Percentiles rank a stretch among this genome's conserved stretches.
These are phyloP conservation scores for Lepidochitona cinerea DNA, from an alignment of 2,888 invertebrate species.

Conservation along the genomic window DNA sequence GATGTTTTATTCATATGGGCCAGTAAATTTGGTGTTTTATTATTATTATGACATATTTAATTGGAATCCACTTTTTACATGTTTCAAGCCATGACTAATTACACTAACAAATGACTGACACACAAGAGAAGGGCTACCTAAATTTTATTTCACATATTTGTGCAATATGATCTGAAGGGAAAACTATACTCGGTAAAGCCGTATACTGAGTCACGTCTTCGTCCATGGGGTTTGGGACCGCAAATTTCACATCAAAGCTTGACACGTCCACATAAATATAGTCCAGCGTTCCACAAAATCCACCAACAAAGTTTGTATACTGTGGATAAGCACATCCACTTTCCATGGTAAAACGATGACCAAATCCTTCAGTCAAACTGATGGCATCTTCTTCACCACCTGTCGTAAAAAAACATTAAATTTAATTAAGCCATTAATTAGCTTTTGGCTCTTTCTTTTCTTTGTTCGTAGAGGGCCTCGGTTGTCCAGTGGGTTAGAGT, in stretches of 20 bases:
- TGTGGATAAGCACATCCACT: constrained; percentile 89
- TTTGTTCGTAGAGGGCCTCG: no score
- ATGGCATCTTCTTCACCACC: constrained; percentile 76
- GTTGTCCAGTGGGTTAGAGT: no score
- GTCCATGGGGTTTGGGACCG: constrained; percentile 84
- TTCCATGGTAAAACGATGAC: constrained; percentile 77
- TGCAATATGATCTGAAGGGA: constrained; percentile 95
- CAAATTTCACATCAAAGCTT: constrained; percentile 72
- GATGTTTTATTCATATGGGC: no score
- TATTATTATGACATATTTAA: no score
- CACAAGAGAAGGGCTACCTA: no score
- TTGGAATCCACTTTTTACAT: no score
- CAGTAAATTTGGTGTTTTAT: no score
- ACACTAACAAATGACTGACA: no score
- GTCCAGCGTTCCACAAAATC: constrained; percentile 89
- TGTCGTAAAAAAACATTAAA: constrained; percentile 33
- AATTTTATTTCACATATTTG: constrained; percentile 74
- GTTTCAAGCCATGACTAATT: no score
- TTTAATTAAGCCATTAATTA: no score
- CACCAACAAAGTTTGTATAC: constrained; percentile 87
- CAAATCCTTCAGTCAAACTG: constrained; percentile 75
- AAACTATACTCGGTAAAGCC: constrained; percentile 89
- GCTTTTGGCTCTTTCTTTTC: no score
- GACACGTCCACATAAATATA: constrained; percentile 87
- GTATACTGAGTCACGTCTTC: constrained; percentile 82